phyloP scores from a whole-genome alignment of 2,113 vertebrate genomes.

The Pholis gunnellus region DNA sequence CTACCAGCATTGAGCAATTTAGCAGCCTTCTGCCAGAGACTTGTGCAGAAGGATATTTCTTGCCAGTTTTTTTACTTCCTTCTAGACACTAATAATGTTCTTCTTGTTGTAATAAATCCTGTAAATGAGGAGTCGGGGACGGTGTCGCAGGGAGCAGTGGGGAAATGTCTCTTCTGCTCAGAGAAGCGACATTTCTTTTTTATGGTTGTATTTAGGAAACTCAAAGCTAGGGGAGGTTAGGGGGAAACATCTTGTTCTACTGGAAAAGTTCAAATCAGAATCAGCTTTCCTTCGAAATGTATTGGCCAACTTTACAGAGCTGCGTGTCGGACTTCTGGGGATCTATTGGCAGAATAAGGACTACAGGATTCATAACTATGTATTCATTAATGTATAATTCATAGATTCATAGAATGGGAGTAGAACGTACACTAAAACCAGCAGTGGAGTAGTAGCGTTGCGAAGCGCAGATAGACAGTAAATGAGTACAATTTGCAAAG shows the following conservation, averaged over 20 bases:
- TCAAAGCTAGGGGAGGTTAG: neutral
- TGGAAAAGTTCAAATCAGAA: neutral
- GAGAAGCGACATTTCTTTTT: no score
- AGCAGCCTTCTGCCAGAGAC: neutral
- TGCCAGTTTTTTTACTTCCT: neutral
- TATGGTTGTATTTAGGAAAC: neutral
- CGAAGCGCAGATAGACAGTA: no score
- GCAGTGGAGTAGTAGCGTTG: no score
- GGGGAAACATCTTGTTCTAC: neutral
- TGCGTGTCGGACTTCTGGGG: neutral
- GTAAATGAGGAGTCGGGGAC: slow-evolving; percentile 11
- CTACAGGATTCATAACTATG: no score
- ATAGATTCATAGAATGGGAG: no score
- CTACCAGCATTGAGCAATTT: neutral
- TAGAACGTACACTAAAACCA: no score
- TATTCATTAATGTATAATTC: no score
- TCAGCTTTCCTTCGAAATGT: neutral
- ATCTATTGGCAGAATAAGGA: no score
- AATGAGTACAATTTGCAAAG: no score
- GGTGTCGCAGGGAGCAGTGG: neutral
- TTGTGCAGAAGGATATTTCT: neutral
- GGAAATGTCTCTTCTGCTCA: no score
- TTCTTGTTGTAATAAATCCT: neutral
- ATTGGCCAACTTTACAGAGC: neutral
- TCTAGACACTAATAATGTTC: neutral